phyloP scores from a whole-genome alignment of 2,888 invertebrate genomes.

The Latrodectus hesperus region DNA sequence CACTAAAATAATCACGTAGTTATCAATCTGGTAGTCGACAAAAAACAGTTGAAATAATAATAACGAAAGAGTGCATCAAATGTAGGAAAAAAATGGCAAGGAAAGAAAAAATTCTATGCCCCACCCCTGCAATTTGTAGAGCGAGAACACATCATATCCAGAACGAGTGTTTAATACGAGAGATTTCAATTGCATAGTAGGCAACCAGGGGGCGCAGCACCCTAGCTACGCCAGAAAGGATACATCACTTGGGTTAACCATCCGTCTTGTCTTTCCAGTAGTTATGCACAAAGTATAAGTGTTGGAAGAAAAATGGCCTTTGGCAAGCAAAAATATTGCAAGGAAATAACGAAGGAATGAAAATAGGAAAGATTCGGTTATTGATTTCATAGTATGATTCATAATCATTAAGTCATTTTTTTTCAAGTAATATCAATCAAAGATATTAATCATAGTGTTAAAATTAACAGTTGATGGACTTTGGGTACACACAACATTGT shows the following conservation, averaged over 20 bases:
- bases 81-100: not conserved
- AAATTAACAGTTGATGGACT: too few species aligned
- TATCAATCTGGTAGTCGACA: slow-evolving; percentile 67
- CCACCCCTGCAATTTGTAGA: slow-evolving; percentile 67
- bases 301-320: slow-evolving; percentile 55
- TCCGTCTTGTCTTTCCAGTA: slow-evolving; percentile 56
- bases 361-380: slow-evolving; percentile 38
- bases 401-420: slow-evolving; percentile 32
- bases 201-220: slow-evolving; percentile 53
- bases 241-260: slow-evolving; percentile 64
- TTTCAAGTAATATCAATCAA: not conserved
- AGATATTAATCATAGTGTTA: not conserved
- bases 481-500: too few species aligned
- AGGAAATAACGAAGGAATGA: slow-evolving; percentile 3
- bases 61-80: slow-evolving; percentile 49
- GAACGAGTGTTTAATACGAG: slow-evolving; percentile 35
- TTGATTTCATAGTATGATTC: slow-evolving; percentile 35
- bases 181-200: slow-evolving; percentile 66
- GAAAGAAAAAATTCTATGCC: slow-evolving; percentile 46
- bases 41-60: slow-evolving; percentile 68
- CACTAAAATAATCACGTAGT: slow-evolving; percentile 68
- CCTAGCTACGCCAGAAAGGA: slow-evolving; percentile 33
- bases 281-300: slow-evolving; percentile 49
- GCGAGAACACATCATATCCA: slow-evolving; percentile 16
- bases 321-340: slow-evolving; percentile 6